Percentiles rank a stretch among this genome's conserved stretches.
Evolutionary conservation across 2,888 invertebrate genomes (phyloP).

Genomic region (Choristoneura rosaceana): DNA sequence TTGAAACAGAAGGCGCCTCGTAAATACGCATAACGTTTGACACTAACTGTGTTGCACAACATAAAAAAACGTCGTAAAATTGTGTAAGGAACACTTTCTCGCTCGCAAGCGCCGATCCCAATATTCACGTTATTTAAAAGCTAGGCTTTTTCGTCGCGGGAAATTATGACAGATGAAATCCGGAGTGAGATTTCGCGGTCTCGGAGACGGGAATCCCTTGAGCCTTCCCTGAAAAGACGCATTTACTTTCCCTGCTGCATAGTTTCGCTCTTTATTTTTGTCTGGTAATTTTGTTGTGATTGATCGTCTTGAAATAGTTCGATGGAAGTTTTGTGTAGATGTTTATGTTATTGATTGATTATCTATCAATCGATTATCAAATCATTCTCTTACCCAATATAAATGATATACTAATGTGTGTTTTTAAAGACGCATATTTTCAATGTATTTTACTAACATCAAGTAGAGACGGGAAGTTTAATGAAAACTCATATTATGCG

Average conservation of each 20-base stretch:
- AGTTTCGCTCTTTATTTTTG: slow-evolving; percentile 50
- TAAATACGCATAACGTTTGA: slow-evolving; percentile 61
- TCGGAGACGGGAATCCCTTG: slow-evolving; percentile 71
- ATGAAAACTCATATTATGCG: too few relatives aligned
- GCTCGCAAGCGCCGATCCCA: slow-evolving; percentile 55
- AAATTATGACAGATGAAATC: slow-evolving; percentile 78
- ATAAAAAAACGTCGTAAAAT: slow-evolving; percentile 62
- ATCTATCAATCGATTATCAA: background rate
- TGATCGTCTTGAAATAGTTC: slow-evolving; percentile 23
- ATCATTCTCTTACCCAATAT: too few relatives aligned
- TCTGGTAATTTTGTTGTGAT: slow-evolving; percentile 39
- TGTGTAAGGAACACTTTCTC: slow-evolving; percentile 48
- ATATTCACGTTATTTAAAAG: slow-evolving; percentile 60
- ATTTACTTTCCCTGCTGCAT: slow-evolving; percentile 46
- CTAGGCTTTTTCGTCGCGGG: slow-evolving; percentile 56
- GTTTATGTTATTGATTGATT: background rate
- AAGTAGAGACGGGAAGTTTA: too few relatives aligned
- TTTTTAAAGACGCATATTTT: too few relatives aligned
- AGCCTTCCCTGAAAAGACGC: slow-evolving; percentile 63
- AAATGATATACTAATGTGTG: too few relatives aligned
- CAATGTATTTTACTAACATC: too few relatives aligned
- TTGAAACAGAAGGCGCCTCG: slow-evolving; percentile 58
- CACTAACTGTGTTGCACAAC: slow-evolving; percentile 52
- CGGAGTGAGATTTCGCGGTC: slow-evolving; percentile 69
- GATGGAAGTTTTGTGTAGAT: background rate